These are phyloP conservation scores for Platycheirus albimanus DNA, from an alignment of 2,888 invertebrate species.

Conservation along the genomic window DNA sequence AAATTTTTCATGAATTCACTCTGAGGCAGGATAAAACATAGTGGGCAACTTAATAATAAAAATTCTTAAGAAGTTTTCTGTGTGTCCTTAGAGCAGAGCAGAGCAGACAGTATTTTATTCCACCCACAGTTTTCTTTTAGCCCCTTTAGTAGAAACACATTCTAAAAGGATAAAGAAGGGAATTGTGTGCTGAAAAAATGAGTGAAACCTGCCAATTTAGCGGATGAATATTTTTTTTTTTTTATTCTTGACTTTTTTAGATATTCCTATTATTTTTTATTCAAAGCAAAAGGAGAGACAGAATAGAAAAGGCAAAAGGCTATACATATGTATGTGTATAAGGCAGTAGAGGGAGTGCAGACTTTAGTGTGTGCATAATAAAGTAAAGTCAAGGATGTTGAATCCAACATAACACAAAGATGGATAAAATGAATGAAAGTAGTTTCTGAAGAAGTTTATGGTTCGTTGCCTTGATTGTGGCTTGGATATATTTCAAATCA, in stretches of 20 bases:
- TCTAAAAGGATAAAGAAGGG: neutral
- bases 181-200: constrained; percentile 28
- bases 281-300: neutral
- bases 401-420: neutral
- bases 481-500: too few relatives aligned
- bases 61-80: constrained; percentile 18
- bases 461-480: neutral
- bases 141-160: neutral
- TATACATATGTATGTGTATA: too few relatives aligned
- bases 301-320: too few relatives aligned
- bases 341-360: too few relatives aligned
- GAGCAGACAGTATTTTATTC: neutral
- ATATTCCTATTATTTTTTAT: neutral
- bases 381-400: neutral
- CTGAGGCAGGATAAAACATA: neutral
- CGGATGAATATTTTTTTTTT: constrained; percentile 26
- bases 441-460: neutral
- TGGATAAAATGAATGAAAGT: neutral
- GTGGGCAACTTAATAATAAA: constrained; percentile 47
- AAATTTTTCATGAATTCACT: constrained; percentile 20
- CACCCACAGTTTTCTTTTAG: neutral
- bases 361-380: neutral
- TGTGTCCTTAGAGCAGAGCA: constrained; percentile 18
- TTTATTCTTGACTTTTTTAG: neutral
- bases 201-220: constrained; percentile 50